Base-by-base conservation (phyloP, 2,797 vertebrate genomes). In the Urophycis tenuis region DNA sequence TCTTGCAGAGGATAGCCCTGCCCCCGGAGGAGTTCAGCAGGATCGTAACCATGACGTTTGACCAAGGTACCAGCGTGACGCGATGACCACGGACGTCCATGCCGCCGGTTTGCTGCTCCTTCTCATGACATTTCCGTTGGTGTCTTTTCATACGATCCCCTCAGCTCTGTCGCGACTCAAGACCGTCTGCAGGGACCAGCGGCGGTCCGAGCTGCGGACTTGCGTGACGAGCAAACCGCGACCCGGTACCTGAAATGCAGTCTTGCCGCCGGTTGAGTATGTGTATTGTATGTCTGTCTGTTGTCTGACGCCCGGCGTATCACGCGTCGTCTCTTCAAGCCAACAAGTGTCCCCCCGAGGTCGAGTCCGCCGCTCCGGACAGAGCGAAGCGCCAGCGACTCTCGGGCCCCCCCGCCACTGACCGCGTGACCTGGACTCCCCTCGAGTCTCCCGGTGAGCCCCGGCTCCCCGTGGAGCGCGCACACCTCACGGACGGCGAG, bases 91-190 rank as follows among this genome's bases (percentile, higher is more conserved):
- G n/a, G 19, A 53, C 22, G 7, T 64, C 53, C 53, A 64, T 64
- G 53, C 49, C 19, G 29, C 29, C 29, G 53, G 11, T 64, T 64
- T 25, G n/a, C 29, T 29, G n/a, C n/a, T 64, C 2, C 53, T 29
- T 64, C 29, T 64, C 53, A 25, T 64, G 1, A 64, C n/a, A 64
- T 25, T 10, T 64, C 2, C 3, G n/a, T 64, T 64, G 25, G 45
- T n/a, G 22, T 60, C 2, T 76, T 72, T 25, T 39, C 69, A 22
- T 73, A 29, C 67, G 32, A 8, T 22, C 3, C 64, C 74, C 53
- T 74, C 75, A 86, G 85, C 81, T 41, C 69, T 86, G 19, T 34
- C 31, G n/a, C 36, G 78, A 22, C 53, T 84, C 33, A 73, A 84
- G 41, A 78, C 72, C 29, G 73, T 84, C 45, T 71, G 53, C 70